Evolutionary conservation across 2,113 vertebrate species (phyloP).

Genomic region (Sula dactylatra): DNA sequence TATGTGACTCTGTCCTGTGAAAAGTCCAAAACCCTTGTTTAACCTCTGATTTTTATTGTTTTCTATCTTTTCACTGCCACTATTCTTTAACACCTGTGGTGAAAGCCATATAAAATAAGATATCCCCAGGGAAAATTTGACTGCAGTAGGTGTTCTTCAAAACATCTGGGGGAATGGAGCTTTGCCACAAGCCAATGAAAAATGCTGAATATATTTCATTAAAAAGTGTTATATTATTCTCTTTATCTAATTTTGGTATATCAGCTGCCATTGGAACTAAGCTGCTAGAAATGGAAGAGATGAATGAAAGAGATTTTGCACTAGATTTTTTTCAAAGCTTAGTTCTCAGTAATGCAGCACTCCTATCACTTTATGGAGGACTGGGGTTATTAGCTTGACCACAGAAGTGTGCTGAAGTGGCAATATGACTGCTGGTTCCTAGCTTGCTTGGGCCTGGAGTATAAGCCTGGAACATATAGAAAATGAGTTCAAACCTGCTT

Average conservation of each 20-base stretch:
- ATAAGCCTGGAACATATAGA: not conserved
- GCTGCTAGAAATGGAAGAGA: not conserved
- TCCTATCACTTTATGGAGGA: not conserved
- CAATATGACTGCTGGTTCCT: not conserved
- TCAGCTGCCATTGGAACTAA: not conserved
- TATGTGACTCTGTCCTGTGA: not conserved
- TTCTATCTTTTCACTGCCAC: not conserved
- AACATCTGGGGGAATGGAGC: not conserved
- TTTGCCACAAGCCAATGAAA: not conserved
- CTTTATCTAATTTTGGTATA: not conserved
- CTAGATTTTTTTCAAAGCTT: not conserved
- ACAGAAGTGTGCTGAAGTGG: not conserved
- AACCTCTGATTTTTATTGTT: not conserved
- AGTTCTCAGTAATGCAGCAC: not conserved
- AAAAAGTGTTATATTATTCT: fast-evolving
- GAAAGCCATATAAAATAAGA: not conserved
- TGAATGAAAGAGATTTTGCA: not conserved
- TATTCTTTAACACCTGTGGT: not conserved
- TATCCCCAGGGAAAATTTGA: not conserved
- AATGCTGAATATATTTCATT: not conserved
- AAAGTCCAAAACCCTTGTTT: not conserved
- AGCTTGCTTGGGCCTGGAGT: not conserved
- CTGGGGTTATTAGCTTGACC: fast-evolving
- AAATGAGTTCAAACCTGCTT: not conserved
- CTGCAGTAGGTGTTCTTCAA: not conserved